These are phyloP conservation scores for Pygocentrus nattereri DNA, from an alignment of 2,797 vertebrate species.

Conservation along the genomic window DNA sequence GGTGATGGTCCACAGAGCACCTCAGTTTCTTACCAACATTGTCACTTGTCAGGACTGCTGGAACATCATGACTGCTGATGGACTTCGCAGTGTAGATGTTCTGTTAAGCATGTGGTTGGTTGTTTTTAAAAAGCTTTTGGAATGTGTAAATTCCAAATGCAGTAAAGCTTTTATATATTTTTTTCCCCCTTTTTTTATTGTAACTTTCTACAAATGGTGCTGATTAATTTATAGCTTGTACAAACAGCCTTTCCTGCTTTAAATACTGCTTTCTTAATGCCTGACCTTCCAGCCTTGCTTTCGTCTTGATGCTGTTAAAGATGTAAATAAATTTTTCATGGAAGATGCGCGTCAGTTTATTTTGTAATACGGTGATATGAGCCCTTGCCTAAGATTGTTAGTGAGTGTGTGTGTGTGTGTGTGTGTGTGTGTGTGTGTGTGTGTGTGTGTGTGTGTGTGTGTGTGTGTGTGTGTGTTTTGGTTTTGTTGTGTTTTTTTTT, in stretches of 20 bases:
- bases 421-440: no score
- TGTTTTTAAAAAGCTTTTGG: not conserved
- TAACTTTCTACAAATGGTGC: constrained; percentile 2
- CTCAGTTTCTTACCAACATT: not conserved
- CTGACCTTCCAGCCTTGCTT: not conserved
- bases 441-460: no score
- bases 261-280: not conserved
- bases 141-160: not conserved
- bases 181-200: not conserved
- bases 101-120: not conserved
- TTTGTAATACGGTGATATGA: no score
- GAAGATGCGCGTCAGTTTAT: not conserved
- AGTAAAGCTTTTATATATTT: not conserved
- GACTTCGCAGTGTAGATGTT: not conserved
- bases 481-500: no score
- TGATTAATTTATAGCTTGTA: constrained; percentile 43
- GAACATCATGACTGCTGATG: not conserved
- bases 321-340: constrained; percentile 35
- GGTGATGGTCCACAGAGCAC: not conserved
- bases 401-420: no score
- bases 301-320: not conserved
- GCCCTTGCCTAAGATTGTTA: no score
- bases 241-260: constrained; percentile 21
- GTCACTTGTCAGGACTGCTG: not conserved
- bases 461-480: no score